A percentile compares a stretch with the other conserved stretches of the same genome.
These are phyloP conservation scores for Pseudochromis fuscus DNA, from an alignment of 2,797 vertebrate species.

Conservation along the genomic window DNA sequence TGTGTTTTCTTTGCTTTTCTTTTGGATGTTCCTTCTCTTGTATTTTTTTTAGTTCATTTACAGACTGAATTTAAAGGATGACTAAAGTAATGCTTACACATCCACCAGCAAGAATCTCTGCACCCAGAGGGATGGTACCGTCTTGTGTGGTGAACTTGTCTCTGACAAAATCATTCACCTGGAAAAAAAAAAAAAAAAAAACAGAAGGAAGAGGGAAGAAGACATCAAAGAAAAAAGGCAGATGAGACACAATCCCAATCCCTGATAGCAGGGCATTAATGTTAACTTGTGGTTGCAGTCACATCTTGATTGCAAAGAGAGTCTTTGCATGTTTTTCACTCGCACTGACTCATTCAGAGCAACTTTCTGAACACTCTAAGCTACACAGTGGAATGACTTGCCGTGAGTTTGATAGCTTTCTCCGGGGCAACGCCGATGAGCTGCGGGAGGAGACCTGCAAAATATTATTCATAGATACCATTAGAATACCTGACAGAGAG, in stretches of 20 bases:
- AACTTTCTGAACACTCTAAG: conserved; percentile 64
- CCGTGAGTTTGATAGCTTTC: conserved; percentile 99
- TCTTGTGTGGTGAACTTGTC: conserved; percentile 95
- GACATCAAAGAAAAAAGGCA: conserved; percentile 47
- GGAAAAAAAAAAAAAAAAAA: conserved; percentile 68
- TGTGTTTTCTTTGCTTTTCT: not conserved
- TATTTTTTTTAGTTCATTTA: conserved; percentile 38
- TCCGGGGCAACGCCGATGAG: conserved; percentile 98
- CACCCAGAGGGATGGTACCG: conserved; percentile 88
- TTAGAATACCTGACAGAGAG: conserved; percentile 73
- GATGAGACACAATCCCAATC: conserved; percentile 66
- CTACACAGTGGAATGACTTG: conserved; percentile 87
- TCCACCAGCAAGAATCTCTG: conserved; percentile 92
- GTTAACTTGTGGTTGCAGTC: conserved; percentile 74
- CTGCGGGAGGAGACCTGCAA: conserved; percentile 96
- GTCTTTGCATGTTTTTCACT: conserved; percentile 69
- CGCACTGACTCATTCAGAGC: conserved; percentile 57
- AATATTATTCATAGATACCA: conserved; percentile 85
- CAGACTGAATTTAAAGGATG: conserved; percentile 39
- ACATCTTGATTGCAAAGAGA: conserved; percentile 70
- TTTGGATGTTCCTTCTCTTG: conserved; percentile 9
- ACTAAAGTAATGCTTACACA: conserved; percentile 88
- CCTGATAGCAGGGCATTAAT: conserved; percentile 70
- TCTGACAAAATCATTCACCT: conserved; percentile 97
- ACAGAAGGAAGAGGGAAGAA: not conserved